Base-by-base conservation (phyloP, 2,888 invertebrate genomes). In the Amblyteles armatorius region DNA sequence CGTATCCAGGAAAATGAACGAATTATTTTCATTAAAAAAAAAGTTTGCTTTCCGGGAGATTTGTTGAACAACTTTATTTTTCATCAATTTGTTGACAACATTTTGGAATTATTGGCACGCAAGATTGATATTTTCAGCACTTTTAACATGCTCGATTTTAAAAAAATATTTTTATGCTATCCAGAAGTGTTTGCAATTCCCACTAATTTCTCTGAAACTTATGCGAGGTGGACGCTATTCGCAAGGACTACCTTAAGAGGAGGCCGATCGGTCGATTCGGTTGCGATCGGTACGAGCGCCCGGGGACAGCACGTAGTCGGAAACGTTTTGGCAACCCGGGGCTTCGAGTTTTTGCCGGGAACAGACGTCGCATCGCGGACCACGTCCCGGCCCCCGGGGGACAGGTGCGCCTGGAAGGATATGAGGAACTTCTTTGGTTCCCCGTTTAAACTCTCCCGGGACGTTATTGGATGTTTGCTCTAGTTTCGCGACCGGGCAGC, bases 311-410 rank as follows among this genome's bases (percentile, higher is more conserved):
- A 69, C 81, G 81, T 81, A 81, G 80, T 74, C 68, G 80, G 68
- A 81, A 74, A 81, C 67, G 68, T 81, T 81, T 81, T 74, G 74
- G 57, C 48, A 81, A 57, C 50, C 68, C 48, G 50, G 44, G 63
- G 68, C 33, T 68, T 69, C 69, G 48, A 68, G 68, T 81, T 81
- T 81, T 81, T 81, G 67, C 40, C 11, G 7, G 1, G 9, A 63
- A 74, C n/a, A 63, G 13, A 29, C 29, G 29, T 33, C 29, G 29
- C 26, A 22, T 57, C 26, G 44, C 44, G 16, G 16, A 13, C 5
- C 44, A 4, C 44, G 44, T 44, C 13, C 16, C n/a, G 22, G 26
- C 9, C 29, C 50, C 33, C 11, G 55, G 29, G 22, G 22, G 78
- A 60, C 78, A 79, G 78, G 69, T 79, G 78, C 69, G 16, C 26